A percentile compares a stretch with the other conserved stretches of the same genome.
phyloP scores from a whole-genome alignment of 2,797 vertebrate species.

The Chelidonichthys spinosus region DNA sequence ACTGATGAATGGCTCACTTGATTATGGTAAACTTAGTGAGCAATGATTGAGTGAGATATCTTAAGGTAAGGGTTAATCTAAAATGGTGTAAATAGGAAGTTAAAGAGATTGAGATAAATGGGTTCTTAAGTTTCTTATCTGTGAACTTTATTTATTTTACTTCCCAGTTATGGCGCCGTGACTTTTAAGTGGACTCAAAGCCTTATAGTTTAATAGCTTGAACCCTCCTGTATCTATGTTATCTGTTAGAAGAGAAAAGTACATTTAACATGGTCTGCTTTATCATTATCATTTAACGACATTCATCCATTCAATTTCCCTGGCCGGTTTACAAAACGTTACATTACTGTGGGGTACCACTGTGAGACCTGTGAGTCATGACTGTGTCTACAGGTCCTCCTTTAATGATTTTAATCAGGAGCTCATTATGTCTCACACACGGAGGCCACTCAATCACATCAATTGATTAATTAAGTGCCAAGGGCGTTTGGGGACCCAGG shows the following conservation, averaged over 20 bases:
- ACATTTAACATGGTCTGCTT: background rate
- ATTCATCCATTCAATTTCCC: background rate
- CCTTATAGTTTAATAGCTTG: background rate
- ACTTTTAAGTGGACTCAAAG: background rate
- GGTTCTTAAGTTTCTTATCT: background rate
- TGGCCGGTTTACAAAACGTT: constrained; percentile 17
- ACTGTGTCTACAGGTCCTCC: constrained; percentile 41
- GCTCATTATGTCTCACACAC: constrained; percentile 75
- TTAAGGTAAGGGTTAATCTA: background rate
- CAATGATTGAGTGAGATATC: background rate
- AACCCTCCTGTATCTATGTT: background rate
- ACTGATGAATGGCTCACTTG: background rate
- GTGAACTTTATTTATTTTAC: background rate
- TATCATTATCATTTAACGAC: constrained; percentile 1
- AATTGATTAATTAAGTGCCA: constrained; percentile 79
- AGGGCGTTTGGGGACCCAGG: constrained; percentile 63
- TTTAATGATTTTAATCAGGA: constrained; percentile 76
- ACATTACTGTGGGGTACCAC: background rate
- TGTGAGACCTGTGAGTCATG: constrained; percentile 19
- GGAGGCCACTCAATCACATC: constrained; percentile 75
- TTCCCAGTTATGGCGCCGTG: background rate
- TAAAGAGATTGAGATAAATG: constrained; percentile 16
- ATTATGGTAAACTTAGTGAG: background rate
- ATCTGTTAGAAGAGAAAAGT: background rate
- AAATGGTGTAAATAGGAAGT: background rate